Evolutionary conservation across 2,888 invertebrate genomes (phyloP).

Genomic region (Diploptera punctata): DNA sequence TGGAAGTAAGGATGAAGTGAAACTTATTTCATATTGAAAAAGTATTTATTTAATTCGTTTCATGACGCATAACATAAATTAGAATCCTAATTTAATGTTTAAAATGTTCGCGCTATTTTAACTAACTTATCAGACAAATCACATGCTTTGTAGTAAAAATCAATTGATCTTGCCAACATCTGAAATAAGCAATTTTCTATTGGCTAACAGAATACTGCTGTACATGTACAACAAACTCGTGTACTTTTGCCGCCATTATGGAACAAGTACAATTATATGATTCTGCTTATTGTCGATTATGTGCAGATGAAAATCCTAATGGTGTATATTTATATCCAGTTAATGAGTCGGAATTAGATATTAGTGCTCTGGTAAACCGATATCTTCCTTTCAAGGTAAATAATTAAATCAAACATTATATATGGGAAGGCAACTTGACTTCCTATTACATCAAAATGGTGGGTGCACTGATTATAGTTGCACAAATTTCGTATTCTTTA

Average conservation of each 20-base stretch:
- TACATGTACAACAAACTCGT: not conserved
- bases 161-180: no score
- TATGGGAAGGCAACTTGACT: slow-evolving; percentile 53
- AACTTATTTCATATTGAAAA: no score
- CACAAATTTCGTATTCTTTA: slow-evolving; percentile 45
- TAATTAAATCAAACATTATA: slow-evolving; percentile 53
- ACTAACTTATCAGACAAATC: no score
- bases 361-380: slow-evolving; percentile 70
- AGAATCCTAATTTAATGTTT: no score
- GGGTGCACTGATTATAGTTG: slow-evolving; percentile 52
- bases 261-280: slow-evolving; percentile 62
- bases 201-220: not conserved
- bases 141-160: no score
- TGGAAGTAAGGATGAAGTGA: no score
- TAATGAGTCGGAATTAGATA: slow-evolving; percentile 65
- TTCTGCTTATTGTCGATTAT: slow-evolving; percentile 76
- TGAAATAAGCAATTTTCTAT: no score
- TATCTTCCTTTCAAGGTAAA: slow-evolving; percentile 78
- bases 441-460: slow-evolving; percentile 48
- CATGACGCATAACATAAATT: no score
- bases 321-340: slow-evolving; percentile 68
- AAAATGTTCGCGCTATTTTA: no score
- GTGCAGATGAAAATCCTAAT: slow-evolving; percentile 74
- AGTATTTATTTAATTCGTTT: no score
- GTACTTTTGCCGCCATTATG: slow-evolving; percentile 45